Evolutionary conservation across 2,113 vertebrate species (phyloP), one percentile per base, ranked within the genome.

Genomic region (Solea solea): DNA sequence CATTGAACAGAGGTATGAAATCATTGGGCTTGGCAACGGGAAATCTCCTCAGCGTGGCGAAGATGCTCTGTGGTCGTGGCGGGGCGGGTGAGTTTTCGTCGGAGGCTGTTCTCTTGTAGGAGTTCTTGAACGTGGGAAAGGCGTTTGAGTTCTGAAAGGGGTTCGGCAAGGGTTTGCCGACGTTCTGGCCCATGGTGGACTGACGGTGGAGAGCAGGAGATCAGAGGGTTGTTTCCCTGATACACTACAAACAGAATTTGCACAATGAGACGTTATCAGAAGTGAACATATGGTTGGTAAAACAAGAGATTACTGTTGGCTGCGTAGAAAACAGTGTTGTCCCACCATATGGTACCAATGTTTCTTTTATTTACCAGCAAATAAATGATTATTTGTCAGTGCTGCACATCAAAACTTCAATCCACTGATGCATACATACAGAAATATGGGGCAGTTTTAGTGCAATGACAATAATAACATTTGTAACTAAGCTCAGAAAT

Each of bases 201-300:
- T 0, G 73, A 58, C 16, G 27, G 28, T 5, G 42, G 45, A 21
- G 42, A 72, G 45, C 7, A 25, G 61, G 42, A 57, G 63, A 62
- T 91, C 77, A 91, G 57, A 91, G 64, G 25, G 75, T 80, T 27
- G 90, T 92, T 76, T 93, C 90, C 51, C 86, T 84, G 70, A 91
- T 91, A 45, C 76, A 87, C 92, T 94, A 78, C 4, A 80, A 74
- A 64, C 1, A 55, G 2, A 61, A 0, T 27, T 25, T 54, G 7
- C 5, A 4, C 12, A 28, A 61, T 10, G 14, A 1, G 27, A 27
- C 11, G 16, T 8, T 41, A 0, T 1, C 2, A 51, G 10, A 54
- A 28, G 28, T 52, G 16, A 48, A 66, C 14, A 67, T 54, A 25
- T 64, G 48, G 8, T 28, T 48, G n/a, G 28, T 56, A 42, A 54